Evolutionary conservation across 2,797 vertebrate genomes (phyloP).

Genomic region (Melanotaenia nigrans): DNA sequence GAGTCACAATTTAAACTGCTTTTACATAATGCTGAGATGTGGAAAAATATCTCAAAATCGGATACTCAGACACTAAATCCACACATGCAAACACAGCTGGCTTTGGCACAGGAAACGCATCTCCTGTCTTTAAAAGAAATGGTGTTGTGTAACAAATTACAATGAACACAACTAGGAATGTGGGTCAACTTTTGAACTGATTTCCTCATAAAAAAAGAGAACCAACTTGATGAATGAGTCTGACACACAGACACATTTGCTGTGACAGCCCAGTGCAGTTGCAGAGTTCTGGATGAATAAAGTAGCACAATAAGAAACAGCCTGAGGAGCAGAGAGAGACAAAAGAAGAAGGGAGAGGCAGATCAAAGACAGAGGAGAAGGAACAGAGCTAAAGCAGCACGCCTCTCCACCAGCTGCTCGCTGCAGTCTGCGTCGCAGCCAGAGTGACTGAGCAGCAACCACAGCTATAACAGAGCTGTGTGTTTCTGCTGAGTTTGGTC

Average conservation of each 20-base stretch:
- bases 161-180: slow-evolving; percentile 28
- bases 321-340: slow-evolving; percentile 42
- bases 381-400: slow-evolving; percentile 49
- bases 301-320: slow-evolving; percentile 52
- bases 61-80: neutral
- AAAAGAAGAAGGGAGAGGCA: slow-evolving; percentile 33
- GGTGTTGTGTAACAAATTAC: slow-evolving; percentile 33
- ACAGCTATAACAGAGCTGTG: slow-evolving; percentile 27
- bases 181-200: slow-evolving; percentile 39
- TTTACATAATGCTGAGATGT: too few relatives aligned
- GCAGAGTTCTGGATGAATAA: slow-evolving; percentile 61
- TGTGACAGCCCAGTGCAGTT: slow-evolving; percentile 29
- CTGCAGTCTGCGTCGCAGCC: slow-evolving; percentile 44
- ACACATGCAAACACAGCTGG: slow-evolving; percentile 16
- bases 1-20: too few relatives aligned
- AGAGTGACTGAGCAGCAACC: slow-evolving; percentile 42
- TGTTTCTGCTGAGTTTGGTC: slow-evolving; percentile 1
- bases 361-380: slow-evolving; percentile 64
- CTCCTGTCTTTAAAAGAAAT: slow-evolving; percentile 30
- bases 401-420: slow-evolving; percentile 62
- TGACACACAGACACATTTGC: slow-evolving; percentile 18
- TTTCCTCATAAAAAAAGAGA: slow-evolving; percentile 29
- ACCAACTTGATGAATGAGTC: slow-evolving; percentile 49
- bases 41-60: neutral
- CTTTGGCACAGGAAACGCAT: slow-evolving; percentile 20